Base-by-base conservation (phyloP, 1,140 invertebrate species). In the Drosophila funebris region DNA sequence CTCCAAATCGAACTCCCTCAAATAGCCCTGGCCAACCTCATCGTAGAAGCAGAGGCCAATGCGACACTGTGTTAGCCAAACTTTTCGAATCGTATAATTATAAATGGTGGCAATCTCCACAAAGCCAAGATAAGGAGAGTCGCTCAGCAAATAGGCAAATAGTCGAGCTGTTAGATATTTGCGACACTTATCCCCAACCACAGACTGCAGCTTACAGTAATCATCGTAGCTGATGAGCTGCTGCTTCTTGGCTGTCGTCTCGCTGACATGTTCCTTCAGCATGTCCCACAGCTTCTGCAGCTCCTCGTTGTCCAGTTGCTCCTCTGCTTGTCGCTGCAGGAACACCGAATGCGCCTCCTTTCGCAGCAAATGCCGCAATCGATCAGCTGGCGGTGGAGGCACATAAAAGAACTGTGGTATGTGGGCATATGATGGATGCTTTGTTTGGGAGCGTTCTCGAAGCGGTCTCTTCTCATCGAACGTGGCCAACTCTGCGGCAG, bases 11-110 rank as follows among this genome's bases (percentile, higher is more conserved):
- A 94, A 94, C 94, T 99, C 97, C 73, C 96, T 95, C 0, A 99
- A 93, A 92, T 96, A 99, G 13, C 98, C 98, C 85, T 97, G 96
- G 0, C 98, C 98, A 11, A 96, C 95, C 4, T 96, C 95, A 93
- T 99, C 98, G 92, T 98, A 99, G 4, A 99, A 92, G 0, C 97
- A 98, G 4, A 99, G 93, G 0, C 97, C 97, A 71, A 99, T 97
- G 84, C 97, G 93, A 1, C 97, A 98, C 92, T 99, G 97, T 84
- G 97, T 96, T 5, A 98, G 92, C 97, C 97, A 99, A 3, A 98
- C 96, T 92, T 98, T 97, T 14, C 97, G 93, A 97, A 99, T 98
- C 0, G 98, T 95, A 92, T 99, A 99, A 83, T 98, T 98, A 90
- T 98, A 99, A 41, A 99, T 93, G 6, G 96, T 96, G 90, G 95